These are phyloP conservation scores for Synergus japonicus DNA, from an alignment of 2,888 invertebrate genomes.

Conservation along the genomic window DNA sequence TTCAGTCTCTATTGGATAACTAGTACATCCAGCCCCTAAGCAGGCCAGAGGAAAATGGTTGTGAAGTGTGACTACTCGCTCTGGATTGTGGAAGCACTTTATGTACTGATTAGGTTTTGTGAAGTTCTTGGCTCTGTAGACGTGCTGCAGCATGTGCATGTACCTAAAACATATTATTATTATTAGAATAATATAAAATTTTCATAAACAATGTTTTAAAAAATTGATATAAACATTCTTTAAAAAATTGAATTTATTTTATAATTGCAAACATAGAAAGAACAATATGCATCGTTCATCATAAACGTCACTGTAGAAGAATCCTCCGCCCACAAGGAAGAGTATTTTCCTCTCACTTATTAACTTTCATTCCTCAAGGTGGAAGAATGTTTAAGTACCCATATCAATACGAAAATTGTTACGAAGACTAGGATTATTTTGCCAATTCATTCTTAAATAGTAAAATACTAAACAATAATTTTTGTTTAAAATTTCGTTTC, in stretches of 20 bases:
- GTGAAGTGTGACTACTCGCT: conserved; percentile 91
- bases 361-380: conserved; percentile 35
- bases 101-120: conserved; percentile 96
- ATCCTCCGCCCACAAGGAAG: conserved; percentile 32
- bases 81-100: conserved; percentile 96
- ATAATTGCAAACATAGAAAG: conserved; percentile 18
- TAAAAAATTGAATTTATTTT: conserved; percentile 18
- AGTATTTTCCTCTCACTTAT: conserved; percentile 31
- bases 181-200: background rate
- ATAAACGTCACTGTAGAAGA: conserved; percentile 16
- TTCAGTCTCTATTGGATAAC: conserved; percentile 88
- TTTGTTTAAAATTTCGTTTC: background rate
- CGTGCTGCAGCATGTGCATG: conserved; percentile 96
- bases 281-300: conserved; percentile 33
- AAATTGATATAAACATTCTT: background rate
- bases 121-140: conserved; percentile 92
- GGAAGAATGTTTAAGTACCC: conserved; percentile 17
- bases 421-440: background rate
- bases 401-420: conserved; percentile 4
- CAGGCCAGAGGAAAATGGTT: conserved; percentile 96
- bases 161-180: conserved; percentile 77
- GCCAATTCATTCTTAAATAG: background rate
- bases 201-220: no score
- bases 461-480: background rate
- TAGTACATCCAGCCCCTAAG: conserved; percentile 88